Percentiles rank a stretch among this genome's conserved stretches.
Conservation (phyloP, 2,113 vertebrate species). For the Poecile atricapillus region DNA sequence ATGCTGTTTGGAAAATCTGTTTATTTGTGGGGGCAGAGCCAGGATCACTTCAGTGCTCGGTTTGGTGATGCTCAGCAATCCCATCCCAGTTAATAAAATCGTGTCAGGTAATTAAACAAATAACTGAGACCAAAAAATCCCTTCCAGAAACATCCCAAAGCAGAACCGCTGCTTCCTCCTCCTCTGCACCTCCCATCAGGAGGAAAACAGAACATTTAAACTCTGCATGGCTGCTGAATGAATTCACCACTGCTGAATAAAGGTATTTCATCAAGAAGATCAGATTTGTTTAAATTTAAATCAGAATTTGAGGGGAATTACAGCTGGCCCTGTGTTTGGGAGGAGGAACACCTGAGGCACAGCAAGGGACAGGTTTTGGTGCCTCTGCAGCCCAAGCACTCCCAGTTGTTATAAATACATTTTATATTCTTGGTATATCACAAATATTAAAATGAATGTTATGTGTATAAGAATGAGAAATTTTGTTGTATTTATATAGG, state of each 20-base stretch:
- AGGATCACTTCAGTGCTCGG: not conserved
- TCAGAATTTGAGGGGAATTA: not conserved
- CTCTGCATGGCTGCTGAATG: not conserved
- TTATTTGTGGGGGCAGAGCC: not conserved
- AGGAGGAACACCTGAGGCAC: rapidly evolving
- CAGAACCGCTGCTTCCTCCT: not conserved
- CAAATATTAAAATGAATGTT: too few species aligned
- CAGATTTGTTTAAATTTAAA: not conserved
- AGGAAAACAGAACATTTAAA: not conserved
- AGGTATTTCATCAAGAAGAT: not conserved
- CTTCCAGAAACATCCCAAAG: not conserved
- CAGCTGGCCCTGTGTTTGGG: not conserved
- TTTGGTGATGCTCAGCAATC: not conserved
- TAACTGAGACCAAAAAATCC: not conserved
- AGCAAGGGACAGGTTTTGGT: not conserved
- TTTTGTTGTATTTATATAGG: too few species aligned
- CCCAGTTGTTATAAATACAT: too few species aligned
- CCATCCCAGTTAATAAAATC: not conserved
- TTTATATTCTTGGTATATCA: too few species aligned
- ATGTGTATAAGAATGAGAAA: too few species aligned
- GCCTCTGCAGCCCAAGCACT: not conserved
- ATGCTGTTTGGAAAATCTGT: not conserved
- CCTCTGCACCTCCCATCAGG: not conserved
- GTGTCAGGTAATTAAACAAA: not conserved
- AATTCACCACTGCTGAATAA: not conserved